Base-by-base conservation (phyloP, 2,888 invertebrate genomes). In the Mythimna lalbum region DNA sequence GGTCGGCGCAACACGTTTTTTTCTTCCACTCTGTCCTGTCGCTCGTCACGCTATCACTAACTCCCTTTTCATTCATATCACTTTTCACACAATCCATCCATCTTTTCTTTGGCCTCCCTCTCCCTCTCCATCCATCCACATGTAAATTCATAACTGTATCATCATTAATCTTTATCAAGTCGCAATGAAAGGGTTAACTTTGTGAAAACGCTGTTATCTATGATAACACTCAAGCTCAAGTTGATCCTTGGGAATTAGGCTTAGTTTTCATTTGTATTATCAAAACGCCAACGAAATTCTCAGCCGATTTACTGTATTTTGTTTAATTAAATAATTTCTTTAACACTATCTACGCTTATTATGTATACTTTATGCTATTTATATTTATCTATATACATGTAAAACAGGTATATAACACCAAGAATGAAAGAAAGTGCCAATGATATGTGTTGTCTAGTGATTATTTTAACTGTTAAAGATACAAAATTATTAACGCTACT, bases 391-490 rank as follows among this genome's bases (percentile, higher is more conserved):
- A 90, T 91, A 86, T 90, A 92, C 91, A 93, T 83, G 89, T 90
- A 88, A 85, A 81, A 86, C 85, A 89, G 91, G 90, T 90, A 89
- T 90, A 86, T 92, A 93, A 95, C 94, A 95, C 89, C 94, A 90
- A 95, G 93, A 95, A 92, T 94, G 93, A 94, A 90, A 93, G 90
- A 91, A 89, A 90, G 95, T 95, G 95, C 95, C 76, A 89, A 94
- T 95, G 95, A 96, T 96, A 96, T 96, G 95, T 94, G 91, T 93
- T 87, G 83, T 92, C 94, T 93, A 93, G 93, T 94, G 94, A 93
- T 88, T 89, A 85, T 83, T 85, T 88, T 85, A 87, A 83, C 86
- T 86, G 85, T 84, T 86, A 82, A 85, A 92, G 88, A 92, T 94
- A 94, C 92, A 93, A 94, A 94, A 94, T 90, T 90, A 89, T 90